Percentiles rank a stretch among this genome's conserved stretches.
These are phyloP conservation scores for Isaurus tuberculatus DNA, from an alignment of 92 coral and sea anemone species.

Conservation along the genomic window DNA sequence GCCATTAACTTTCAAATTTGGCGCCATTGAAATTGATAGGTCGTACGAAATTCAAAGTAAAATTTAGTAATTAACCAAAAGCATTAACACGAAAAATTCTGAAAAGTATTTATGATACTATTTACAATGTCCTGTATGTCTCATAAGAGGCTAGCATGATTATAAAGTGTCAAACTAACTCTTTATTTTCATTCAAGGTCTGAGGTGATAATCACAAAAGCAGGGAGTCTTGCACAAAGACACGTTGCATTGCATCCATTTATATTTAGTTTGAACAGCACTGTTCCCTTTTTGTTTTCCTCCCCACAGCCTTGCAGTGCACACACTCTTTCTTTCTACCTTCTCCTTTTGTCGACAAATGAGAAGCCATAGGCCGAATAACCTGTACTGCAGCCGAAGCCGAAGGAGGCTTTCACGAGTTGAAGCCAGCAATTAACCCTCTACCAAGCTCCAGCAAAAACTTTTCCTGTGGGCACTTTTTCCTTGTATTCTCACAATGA, in stretches of 20 bases:
- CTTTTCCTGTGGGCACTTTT: constrained; percentile 20
- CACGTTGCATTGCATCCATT: constrained; percentile 3
- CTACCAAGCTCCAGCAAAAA: constrained; percentile 18
- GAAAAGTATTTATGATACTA: constrained; percentile 4
- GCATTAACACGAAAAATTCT: neutral
- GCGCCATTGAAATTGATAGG: constrained; percentile 8
- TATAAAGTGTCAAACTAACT: constrained; percentile 6
- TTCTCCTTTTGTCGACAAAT: neutral
- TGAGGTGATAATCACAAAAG: neutral
- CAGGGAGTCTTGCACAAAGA: constrained; percentile 3
- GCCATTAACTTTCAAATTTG: constrained; percentile 6
- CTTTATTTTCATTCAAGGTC: neutral
- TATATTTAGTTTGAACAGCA: neutral
- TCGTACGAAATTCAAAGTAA: constrained; percentile 10
- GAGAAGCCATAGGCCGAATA: neutral
- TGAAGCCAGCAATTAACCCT: constrained; percentile 6
- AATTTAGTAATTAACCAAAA: neutral
- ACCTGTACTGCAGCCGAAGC: constrained; percentile 11
- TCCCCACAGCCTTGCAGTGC: constrained; percentile 3
- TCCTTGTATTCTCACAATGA: constrained; percentile 2
- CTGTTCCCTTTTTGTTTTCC: neutral
- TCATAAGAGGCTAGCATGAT: neutral
- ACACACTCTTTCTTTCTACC: neutral
- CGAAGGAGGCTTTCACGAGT: constrained; percentile 1
- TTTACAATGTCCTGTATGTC: constrained; percentile 21